Evolutionary conservation across 1,140 invertebrate genomes (phyloP).

Genomic region (Lepidurus couesii): DNA sequence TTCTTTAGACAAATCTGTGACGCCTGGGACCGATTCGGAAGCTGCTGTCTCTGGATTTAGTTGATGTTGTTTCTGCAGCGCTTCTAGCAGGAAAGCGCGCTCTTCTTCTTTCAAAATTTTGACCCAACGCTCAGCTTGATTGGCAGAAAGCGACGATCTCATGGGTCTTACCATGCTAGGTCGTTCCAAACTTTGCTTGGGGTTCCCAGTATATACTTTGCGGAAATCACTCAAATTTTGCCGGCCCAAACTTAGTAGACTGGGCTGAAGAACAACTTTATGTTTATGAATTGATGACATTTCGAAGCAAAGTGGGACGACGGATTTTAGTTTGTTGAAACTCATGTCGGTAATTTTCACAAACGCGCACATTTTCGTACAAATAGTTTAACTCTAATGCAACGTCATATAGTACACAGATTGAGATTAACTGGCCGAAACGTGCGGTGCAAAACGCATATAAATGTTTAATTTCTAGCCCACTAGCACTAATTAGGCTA

Average conservation of each 20-base stretch:
- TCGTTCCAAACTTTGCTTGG: neutral
- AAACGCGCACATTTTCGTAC: neutral
- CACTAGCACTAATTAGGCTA: no score
- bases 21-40: neutral
- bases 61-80: neutral
- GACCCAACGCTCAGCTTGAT: neutral
- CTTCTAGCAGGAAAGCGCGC: neutral
- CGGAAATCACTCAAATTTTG: neutral
- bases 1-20: neutral
- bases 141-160: neutral
- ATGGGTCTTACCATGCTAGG: conserved; percentile 8
- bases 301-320: neutral
- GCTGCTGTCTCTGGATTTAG: neutral
- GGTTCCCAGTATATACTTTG: neutral
- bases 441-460: no score
- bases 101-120: conserved; percentile 10
- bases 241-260: neutral
- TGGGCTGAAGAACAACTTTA: neutral
- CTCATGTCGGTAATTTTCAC: neutral
- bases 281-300: neutral
- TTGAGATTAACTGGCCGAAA: no score
- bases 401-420: no score
- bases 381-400: neutral
- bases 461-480: no score
- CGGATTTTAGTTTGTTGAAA: neutral